Conservation (phyloP, 2,888 invertebrate genomes). For the Lasioglossum malachurum region DNA sequence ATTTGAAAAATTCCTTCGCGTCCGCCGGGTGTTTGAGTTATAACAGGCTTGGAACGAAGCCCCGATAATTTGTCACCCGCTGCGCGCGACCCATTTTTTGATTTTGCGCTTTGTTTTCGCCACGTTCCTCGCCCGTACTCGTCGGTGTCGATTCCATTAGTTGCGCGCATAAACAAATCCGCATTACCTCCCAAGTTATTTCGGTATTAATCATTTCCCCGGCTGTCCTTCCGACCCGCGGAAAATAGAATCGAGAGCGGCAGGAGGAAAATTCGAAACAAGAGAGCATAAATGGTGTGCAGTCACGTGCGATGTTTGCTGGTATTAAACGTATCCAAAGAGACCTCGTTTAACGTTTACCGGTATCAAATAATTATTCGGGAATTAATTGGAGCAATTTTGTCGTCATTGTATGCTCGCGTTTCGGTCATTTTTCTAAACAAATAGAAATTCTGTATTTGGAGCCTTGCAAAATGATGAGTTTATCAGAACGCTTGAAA, state of each 20-base stretch:
- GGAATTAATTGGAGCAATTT: not conserved
- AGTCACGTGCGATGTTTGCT: not conserved
- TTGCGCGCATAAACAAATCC: constrained; percentile 40
- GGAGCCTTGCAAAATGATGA: not conserved
- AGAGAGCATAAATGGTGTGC: not conserved
- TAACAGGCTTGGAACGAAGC: constrained; percentile 28
- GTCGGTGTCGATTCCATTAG: constrained; percentile 29
- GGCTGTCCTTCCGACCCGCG: not conserved
- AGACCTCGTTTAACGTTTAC: not conserved
- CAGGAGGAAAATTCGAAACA: not conserved
- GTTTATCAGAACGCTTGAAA: not conserved
- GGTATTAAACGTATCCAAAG: not conserved
- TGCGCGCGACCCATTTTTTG: constrained; percentile 31
- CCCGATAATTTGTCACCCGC: constrained; percentile 45
- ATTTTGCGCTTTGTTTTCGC: constrained; percentile 13
- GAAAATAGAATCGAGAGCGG: not conserved
- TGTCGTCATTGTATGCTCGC: not conserved
- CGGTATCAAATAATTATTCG: not conserved
- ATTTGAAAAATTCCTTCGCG: constrained; percentile 43
- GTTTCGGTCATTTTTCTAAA: not conserved
- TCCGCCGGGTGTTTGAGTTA: constrained; percentile 34
- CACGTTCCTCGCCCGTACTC: not conserved
- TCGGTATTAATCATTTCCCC: constrained; percentile 28
- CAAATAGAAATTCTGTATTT: not conserved
- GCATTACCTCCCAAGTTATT: constrained; percentile 31